Conservation (phyloP, 1,140 invertebrate species). For the Drosophila mauritiana region DNA sequence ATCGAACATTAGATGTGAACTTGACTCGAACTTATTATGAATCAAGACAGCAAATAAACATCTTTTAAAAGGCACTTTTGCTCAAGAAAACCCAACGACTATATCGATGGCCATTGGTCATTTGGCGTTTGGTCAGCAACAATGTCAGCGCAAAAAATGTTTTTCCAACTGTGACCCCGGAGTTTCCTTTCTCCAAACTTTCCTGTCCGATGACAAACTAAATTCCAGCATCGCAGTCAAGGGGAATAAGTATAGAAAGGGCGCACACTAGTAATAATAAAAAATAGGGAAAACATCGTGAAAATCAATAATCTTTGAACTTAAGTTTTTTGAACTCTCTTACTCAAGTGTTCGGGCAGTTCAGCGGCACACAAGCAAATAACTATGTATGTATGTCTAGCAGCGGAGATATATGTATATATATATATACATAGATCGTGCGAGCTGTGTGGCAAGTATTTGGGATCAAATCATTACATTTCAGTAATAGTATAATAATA, state of each 20-base stretch:
- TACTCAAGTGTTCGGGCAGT: slow-evolving; percentile 30
- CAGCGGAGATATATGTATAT: not conserved
- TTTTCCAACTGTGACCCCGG: slow-evolving; percentile 26
- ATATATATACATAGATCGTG: not conserved
- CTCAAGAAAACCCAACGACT: not conserved
- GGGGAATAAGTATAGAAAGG: not conserved
- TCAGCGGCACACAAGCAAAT: slow-evolving; percentile 23
- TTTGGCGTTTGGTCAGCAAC: slow-evolving; percentile 32
- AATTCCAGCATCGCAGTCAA: slow-evolving; percentile 20
- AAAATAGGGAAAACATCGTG: slow-evolving; percentile 19
- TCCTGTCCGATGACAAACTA: slow-evolving; percentile 40
- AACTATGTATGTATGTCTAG: not conserved
- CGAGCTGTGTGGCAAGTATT: not conserved
- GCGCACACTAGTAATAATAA: slow-evolving; percentile 12
- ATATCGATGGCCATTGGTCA: slow-evolving; percentile 18
- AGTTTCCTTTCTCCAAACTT: not conserved
- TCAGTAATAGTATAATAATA: too few relatives aligned
- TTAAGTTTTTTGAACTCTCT: slow-evolving; percentile 70
- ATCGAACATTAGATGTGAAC: too few relatives aligned
- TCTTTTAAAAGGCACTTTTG: slow-evolving; percentile 39
- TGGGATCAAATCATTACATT: too few relatives aligned
- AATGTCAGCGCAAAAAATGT: slow-evolving; percentile 30
- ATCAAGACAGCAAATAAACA: slow-evolving; percentile 41
- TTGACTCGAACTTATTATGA: slow-evolving; percentile 19
- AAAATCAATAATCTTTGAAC: slow-evolving; percentile 66